A percentile compares a stretch with the other conserved stretches of the same genome.
These are phyloP conservation scores for Halcyon leucocephala DNA, from an alignment of 2,797 vertebrate species.

Conservation along the genomic window DNA sequence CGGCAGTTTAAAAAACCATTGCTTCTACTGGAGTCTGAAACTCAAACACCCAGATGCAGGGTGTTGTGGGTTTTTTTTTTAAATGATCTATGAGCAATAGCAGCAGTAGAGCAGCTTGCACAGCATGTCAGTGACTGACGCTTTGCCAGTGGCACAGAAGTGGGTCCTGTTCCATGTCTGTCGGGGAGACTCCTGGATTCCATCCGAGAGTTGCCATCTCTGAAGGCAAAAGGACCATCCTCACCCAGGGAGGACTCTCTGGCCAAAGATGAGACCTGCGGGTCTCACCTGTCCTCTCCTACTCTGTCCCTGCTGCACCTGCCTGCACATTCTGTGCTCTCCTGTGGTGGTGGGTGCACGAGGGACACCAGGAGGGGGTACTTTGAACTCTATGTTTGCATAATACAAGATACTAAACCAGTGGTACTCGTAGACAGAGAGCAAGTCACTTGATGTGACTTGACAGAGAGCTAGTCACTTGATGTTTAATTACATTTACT, in stretches of 20 bases:
- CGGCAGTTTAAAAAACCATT: not conserved
- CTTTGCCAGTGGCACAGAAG: not conserved
- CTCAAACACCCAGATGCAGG: accelerated
- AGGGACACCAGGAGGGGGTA: not conserved
- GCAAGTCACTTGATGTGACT: not conserved
- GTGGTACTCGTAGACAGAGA: not conserved
- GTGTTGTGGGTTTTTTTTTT: not conserved
- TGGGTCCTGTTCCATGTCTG: not conserved
- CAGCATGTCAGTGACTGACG: accelerated
- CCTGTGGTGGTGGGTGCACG: not conserved
- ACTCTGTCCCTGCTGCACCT: not conserved
- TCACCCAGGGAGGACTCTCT: not conserved
- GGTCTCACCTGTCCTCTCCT: not conserved
- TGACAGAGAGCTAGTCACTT: not conserved
- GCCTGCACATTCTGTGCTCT: not conserved
- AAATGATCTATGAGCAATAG: not conserved
- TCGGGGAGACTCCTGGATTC: not conserved
- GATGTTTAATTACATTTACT: not conserved
- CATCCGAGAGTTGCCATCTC: not conserved
- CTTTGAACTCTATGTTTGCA: not conserved
- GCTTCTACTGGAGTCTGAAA: not conserved
- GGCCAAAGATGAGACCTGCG: not conserved
- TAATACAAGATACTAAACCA: not conserved
- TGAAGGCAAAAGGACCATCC: not conserved
- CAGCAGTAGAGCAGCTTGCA: not conserved